Evolutionary conservation across 1,140 invertebrate species (phyloP).

Genomic region (Eumaeus atala): DNA sequence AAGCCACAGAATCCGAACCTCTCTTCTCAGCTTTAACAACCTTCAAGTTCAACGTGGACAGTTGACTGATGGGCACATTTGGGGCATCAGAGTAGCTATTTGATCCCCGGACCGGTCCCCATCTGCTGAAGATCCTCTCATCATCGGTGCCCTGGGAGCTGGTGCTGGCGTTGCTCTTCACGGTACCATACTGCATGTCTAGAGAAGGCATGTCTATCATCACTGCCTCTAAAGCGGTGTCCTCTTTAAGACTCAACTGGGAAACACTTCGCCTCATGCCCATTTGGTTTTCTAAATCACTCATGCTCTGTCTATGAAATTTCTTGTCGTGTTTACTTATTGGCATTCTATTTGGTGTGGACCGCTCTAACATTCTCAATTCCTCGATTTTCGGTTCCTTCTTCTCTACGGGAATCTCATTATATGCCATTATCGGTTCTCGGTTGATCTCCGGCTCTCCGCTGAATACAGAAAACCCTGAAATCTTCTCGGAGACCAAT

Average conservation of each 20-base stretch:
- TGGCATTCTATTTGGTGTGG: conserved; percentile 31
- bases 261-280: conserved; percentile 51
- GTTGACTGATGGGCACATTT: conserved; percentile 47
- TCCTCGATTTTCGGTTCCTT: conserved; percentile 28
- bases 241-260: conserved; percentile 55
- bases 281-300: conserved; percentile 35
- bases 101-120: conserved; percentile 52
- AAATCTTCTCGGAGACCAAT: conserved; percentile 61
- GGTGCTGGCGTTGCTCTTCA: conserved; percentile 32
- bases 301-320: conserved; percentile 48
- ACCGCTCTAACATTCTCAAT: conserved; percentile 29
- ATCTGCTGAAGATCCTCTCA: conserved; percentile 42
- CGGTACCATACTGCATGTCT: conserved; percentile 41
- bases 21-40: conserved; percentile 29
- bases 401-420: conserved; percentile 29
- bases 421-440: conserved; percentile 55
- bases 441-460: conserved; percentile 21
- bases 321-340: conserved; percentile 27
- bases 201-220: conserved; percentile 58
- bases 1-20: conserved; percentile 45
- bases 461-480: conserved; percentile 58
- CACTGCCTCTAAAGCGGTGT: conserved; percentile 52
- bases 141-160: conserved; percentile 35
- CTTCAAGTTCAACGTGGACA: conserved; percentile 56
- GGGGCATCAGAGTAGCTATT: conserved; percentile 51